These are phyloP conservation scores for Limnephilus lunatus DNA, from an alignment of 2,888 invertebrate genomes.

Conservation along the genomic window DNA sequence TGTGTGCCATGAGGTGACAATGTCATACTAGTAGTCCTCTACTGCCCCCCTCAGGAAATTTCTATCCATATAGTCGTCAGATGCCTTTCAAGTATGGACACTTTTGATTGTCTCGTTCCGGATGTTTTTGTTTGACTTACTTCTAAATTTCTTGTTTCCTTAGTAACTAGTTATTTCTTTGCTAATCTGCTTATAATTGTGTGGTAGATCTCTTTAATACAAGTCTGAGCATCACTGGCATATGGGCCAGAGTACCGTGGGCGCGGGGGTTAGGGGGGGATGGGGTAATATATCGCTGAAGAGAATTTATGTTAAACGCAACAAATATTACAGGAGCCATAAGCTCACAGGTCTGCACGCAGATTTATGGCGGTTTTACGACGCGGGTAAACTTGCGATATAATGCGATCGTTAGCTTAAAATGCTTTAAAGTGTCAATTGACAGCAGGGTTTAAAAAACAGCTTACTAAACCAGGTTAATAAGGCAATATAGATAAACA, in stretches of 20 bases:
- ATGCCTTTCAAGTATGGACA: too few species aligned
- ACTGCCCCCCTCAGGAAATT: too few species aligned
- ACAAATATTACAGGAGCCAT: slow-evolving; percentile 66
- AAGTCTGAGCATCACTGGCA: background rate
- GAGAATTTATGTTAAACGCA: slow-evolving; percentile 66
- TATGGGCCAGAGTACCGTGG: background rate
- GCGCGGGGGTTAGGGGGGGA: slow-evolving; percentile 33
- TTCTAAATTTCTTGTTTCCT: too few species aligned
- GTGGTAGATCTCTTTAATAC: background rate
- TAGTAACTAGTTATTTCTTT: too few species aligned
- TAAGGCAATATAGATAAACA: background rate
- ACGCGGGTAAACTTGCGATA: slow-evolving; percentile 51
- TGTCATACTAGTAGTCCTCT: too few species aligned
- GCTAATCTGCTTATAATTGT: background rate
- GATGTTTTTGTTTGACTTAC: too few species aligned
- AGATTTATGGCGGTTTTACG: slow-evolving; percentile 66
- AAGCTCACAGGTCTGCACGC: slow-evolving; percentile 62
- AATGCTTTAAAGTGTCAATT: background rate
- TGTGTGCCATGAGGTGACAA: too few species aligned
- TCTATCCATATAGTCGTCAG: too few species aligned
- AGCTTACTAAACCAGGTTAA: background rate
- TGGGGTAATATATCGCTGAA: slow-evolving; percentile 65
- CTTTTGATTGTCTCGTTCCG: too few species aligned
- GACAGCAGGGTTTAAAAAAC: background rate
- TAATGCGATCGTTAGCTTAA: slow-evolving; percentile 48